Conservation (phyloP, 2,888 invertebrate species). For the Tetranychus truncatus region DNA sequence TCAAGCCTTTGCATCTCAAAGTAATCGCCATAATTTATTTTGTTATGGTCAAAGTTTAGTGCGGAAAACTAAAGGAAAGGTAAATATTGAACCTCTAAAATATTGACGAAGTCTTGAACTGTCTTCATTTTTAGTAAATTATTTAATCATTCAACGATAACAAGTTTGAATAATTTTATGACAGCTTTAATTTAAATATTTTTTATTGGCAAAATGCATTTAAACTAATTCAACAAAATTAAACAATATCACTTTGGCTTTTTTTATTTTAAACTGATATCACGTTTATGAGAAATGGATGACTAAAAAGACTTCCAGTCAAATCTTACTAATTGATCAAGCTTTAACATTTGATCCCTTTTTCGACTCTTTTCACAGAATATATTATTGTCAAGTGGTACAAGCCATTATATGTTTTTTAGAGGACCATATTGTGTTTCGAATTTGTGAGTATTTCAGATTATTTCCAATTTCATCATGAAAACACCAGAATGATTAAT, state of each 20-base stretch:
- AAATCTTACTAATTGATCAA: neutral
- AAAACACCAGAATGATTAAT: neutral
- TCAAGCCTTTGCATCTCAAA: conserved; percentile 11
- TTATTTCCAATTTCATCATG: neutral
- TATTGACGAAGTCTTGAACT: neutral
- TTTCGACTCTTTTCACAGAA: conserved; percentile 15
- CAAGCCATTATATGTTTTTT: conserved; percentile 1
- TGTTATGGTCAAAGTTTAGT: conserved; percentile 16
- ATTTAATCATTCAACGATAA: too few relatives aligned
- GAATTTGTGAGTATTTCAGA: conserved; percentile 16
- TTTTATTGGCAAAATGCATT: too few relatives aligned
- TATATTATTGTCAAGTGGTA: conserved; percentile 21
- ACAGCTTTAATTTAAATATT: too few relatives aligned
- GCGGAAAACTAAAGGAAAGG: conserved; percentile 19
- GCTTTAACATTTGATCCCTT: too few relatives aligned
- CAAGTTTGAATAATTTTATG: too few relatives aligned
- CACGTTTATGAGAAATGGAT: too few relatives aligned
- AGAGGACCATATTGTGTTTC: conserved; percentile 20
- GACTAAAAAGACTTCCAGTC: neutral
- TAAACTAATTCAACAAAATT: too few relatives aligned
- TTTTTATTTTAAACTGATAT: too few relatives aligned
- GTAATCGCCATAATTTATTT: conserved; percentile 14
- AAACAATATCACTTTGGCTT: too few relatives aligned
- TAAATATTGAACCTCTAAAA: conserved; percentile 4
- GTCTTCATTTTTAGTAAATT: too few relatives aligned